These are phyloP conservation scores for Ranitomeya imitator DNA, from an alignment of 2,113 vertebrate genomes.

Conservation along the genomic window DNA sequence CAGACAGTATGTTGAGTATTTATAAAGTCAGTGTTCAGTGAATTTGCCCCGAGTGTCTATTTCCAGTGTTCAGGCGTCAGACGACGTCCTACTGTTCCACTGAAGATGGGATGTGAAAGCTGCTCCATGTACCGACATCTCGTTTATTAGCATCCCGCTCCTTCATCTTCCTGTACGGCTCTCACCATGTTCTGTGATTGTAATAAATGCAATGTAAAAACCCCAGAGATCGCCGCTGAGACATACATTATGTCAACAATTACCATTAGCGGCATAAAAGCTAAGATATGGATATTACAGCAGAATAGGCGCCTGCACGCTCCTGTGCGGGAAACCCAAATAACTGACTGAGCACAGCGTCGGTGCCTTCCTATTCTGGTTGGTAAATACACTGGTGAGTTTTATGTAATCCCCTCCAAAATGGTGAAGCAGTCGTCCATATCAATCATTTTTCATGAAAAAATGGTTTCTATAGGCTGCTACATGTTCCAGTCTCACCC, in stretches of 20 bases:
- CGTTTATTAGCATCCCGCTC: not conserved
- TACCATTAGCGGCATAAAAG: not conserved
- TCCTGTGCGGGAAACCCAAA: too few relatives aligned
- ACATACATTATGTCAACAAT: slow-evolving; percentile 7
- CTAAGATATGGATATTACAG: not conserved
- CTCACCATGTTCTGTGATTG: not conserved
- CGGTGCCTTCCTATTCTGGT: too few relatives aligned
- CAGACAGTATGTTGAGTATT: not conserved
- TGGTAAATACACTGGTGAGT: too few relatives aligned
- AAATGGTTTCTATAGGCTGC: too few relatives aligned
- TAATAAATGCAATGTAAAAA: not conserved
- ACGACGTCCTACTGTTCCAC: slow-evolving; percentile 13
- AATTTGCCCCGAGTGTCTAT: not conserved
- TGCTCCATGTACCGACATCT: not conserved
- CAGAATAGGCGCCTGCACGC: not conserved
- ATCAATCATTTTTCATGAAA: too few relatives aligned
- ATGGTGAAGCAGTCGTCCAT: too few relatives aligned
- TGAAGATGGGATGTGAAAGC: slow-evolving; percentile 8
- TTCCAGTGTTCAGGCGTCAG: not conserved
- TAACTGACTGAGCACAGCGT: too few relatives aligned
- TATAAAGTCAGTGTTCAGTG: not conserved
- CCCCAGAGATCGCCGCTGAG: not conserved
- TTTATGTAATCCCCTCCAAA: too few relatives aligned
- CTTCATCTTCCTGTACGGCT: not conserved
- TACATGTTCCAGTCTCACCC: too few relatives aligned